phyloP scores from a whole-genome alignment of 92 coral and sea anemone species.

The Epizoanthus scotinus region DNA sequence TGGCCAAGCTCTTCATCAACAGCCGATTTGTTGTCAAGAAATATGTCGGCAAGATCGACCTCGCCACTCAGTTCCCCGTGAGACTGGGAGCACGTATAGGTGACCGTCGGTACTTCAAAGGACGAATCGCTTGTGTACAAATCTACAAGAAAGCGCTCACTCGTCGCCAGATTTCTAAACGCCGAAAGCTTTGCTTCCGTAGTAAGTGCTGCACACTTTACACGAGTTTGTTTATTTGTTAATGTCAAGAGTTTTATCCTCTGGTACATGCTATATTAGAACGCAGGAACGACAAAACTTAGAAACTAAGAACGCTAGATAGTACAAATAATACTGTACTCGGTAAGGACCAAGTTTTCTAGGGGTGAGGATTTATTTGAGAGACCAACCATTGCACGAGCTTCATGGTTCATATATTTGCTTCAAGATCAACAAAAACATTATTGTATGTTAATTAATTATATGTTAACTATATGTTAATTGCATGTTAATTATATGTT shows the following conservation, averaged over 20 bases:
- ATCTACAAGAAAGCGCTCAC: constrained; percentile 7
- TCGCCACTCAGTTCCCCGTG: constrained; percentile 23
- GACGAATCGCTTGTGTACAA: constrained; percentile 30
- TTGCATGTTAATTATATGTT: neutral
- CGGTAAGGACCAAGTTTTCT: too few species aligned
- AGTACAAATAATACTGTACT: too few species aligned
- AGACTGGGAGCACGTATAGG: constrained; percentile 19
- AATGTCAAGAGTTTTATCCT: neutral
- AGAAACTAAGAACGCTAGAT: too few species aligned
- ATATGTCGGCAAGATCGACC: constrained; percentile 13
- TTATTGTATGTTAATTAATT: too few species aligned
- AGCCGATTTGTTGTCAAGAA: neutral
- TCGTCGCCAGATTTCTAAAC: constrained; percentile 10
- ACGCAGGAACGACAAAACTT: too few species aligned
- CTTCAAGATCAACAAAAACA: too few species aligned
- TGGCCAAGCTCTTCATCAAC: neutral
- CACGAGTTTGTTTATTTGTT: neutral
- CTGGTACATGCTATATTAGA: neutral
- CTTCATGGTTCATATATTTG: too few species aligned
- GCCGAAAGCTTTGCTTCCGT: constrained; percentile 16
- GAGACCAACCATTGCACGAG: too few species aligned
- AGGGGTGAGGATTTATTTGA: too few species aligned
- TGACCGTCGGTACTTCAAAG: constrained; percentile 31
- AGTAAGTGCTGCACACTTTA: neutral
- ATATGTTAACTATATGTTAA: neutral